These are phyloP conservation scores for Odontesthes bonariensis DNA, from an alignment of 2,113 vertebrate genomes.

Conservation along the genomic window DNA sequence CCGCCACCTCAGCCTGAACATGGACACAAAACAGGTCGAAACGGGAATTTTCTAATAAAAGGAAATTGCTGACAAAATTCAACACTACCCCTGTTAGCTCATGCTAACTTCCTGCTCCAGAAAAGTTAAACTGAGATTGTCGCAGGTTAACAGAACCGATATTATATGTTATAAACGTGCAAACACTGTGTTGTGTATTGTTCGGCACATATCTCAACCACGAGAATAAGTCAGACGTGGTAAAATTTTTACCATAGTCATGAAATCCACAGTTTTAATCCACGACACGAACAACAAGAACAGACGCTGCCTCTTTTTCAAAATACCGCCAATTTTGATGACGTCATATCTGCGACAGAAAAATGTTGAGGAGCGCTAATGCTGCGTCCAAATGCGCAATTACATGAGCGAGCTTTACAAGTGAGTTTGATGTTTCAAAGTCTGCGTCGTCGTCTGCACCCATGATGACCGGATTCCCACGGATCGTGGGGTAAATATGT, in stretches of 20 bases:
- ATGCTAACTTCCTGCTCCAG: not conserved
- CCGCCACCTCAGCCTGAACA: constrained; percentile 51
- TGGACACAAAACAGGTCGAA: not conserved
- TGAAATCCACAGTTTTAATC: not conserved
- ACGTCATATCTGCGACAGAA: constrained; percentile 40
- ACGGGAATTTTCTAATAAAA: not conserved
- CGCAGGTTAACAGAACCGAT: not conserved
- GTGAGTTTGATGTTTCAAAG: not conserved
- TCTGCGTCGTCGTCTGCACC: not conserved
- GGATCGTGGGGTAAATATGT: too few species aligned
- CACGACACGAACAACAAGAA: not conserved
- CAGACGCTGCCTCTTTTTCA: constrained; percentile 40
- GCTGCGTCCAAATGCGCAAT: constrained; percentile 56
- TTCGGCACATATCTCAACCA: rapidly evolving
- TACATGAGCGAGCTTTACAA: too few species aligned
- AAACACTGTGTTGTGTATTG: not conserved
- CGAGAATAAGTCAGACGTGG: rapidly evolving
- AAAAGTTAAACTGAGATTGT: not conserved
- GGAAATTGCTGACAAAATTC: not conserved
- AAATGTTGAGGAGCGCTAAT: not conserved
- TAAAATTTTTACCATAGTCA: constrained; percentile 59
- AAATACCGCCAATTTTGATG: constrained; percentile 75
- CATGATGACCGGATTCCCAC: too few species aligned
- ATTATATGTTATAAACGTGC: not conserved
- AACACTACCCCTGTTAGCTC: rapidly evolving